These are phyloP conservation scores for Embiotoca jacksoni DNA, from an alignment of 2,113 vertebrate genomes.

Conservation along the genomic window DNA sequence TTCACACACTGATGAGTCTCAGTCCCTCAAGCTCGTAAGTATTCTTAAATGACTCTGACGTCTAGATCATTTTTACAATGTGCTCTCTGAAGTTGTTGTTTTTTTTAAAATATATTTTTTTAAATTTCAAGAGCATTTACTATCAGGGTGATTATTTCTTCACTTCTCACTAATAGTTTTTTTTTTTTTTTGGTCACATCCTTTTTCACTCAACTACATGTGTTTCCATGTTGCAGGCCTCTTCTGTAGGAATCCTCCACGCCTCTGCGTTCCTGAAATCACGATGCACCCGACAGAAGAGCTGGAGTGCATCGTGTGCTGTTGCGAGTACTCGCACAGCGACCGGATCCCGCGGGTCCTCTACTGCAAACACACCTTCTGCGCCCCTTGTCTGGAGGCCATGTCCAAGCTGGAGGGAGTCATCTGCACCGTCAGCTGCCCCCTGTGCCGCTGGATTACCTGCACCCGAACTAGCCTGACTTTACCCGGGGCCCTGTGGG, in stretches of 20 bases:
- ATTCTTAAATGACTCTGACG: background rate
- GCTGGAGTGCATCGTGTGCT: conserved; percentile 65
- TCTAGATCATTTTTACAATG: background rate
- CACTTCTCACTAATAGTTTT: too few species aligned
- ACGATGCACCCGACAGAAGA: conserved; percentile 20
- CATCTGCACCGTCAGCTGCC: conserved; percentile 54
- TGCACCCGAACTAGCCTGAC: conserved; percentile 39
- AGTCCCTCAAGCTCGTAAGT: conserved; percentile 14
- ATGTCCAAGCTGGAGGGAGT: background rate
- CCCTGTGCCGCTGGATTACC: conserved; percentile 73
- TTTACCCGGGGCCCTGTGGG: conserved; percentile 42
- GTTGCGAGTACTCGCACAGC: conserved; percentile 28
- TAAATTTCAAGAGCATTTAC: background rate
- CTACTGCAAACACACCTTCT: conserved; percentile 74
- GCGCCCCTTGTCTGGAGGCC: conserved; percentile 58
- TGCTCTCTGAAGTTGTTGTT: background rate
- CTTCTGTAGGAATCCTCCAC: too few species aligned
- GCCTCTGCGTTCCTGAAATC: background rate
- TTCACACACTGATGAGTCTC: background rate
- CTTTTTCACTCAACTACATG: background rate
- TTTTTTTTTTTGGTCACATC: too few species aligned
- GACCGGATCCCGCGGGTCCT: conserved; percentile 57
- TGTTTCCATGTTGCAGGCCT: background rate
- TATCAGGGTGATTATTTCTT: too few species aligned
- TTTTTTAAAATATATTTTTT: too few species aligned